These are phyloP conservation scores for Arenaria interpres DNA, from an alignment of 2,113 vertebrate genomes.

Conservation along the genomic window DNA sequence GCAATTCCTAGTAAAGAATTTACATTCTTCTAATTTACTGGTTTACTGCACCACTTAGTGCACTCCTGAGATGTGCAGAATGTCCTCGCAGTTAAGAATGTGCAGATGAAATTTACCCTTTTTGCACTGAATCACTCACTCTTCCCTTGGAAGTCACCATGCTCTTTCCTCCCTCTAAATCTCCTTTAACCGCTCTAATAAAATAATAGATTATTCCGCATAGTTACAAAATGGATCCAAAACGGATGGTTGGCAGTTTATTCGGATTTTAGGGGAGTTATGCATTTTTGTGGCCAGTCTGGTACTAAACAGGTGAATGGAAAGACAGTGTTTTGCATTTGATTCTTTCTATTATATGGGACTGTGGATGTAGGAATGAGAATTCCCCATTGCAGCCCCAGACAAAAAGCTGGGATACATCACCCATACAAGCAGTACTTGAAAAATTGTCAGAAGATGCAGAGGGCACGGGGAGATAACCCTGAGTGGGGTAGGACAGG, in stretches of 20 bases:
- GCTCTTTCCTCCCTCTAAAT: slow-evolving; percentile 63
- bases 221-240: slow-evolving; percentile 34
- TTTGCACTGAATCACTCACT: slow-evolving; percentile 78
- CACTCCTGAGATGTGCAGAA: slow-evolving; percentile 81
- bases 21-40: slow-evolving; percentile 89
- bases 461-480: neutral
- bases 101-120: slow-evolving; percentile 80
- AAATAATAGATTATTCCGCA: slow-evolving; percentile 23
- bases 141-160: slow-evolving; percentile 70
- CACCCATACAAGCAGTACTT: neutral
- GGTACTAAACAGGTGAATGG: neutral
- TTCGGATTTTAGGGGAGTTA: neutral
- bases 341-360: neutral
- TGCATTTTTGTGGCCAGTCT: neutral
- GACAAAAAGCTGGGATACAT: neutral
- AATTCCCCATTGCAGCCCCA: neutral
- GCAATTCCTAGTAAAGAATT: slow-evolving; percentile 85
- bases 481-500: neutral
- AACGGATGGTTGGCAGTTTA: neutral
- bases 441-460: neutral
- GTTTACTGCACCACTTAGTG: slow-evolving; percentile 86
- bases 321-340: neutral
- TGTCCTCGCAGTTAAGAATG: slow-evolving; percentile 80
- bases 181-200: slow-evolving; percentile 51
- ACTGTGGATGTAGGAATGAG: neutral